Evolutionary conservation across 2,113 vertebrate genomes (phyloP), one percentile per base, ranked within the genome.

Genomic region (Porphyrio hochstetteri): DNA sequence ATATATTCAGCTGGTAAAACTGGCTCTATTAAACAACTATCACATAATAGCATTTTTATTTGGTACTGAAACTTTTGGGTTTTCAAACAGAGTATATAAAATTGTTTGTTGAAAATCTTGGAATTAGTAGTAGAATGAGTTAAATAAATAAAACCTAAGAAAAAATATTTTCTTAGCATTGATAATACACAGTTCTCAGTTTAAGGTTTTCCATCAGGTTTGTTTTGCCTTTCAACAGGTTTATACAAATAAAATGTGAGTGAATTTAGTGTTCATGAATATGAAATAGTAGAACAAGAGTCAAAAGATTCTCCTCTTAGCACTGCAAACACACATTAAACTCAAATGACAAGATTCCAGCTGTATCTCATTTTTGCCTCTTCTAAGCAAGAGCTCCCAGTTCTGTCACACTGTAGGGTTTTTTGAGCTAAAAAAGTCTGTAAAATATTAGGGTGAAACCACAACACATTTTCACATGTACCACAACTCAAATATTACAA

Each of bases 1-100:
- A 96, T 88, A 95, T 86, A 93, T 96, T 91, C 88, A 88, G 88
- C 46, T 83, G 67, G 82, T 87, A 82, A 91, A 85, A 92, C 81
- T 35, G 23, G 16, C 50, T 91, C 83, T 80, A 44, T 77, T 60
- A 48, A 94, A 64, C n/a, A 92, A 57, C 92, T 68, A 93, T 81
- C 88, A 81, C 65, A 95, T 28, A 92, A 88, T 61, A 44, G 53
- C 55, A 92, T 88, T 97, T 96, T 92, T 93, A 96, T 90, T 88
- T 95, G 28, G 71, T 55, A 90, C 75, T 52, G 80, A 79, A 44
- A 19, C 8, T 11, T 68, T 29, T 56, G 25, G 35, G 78, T 86
- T 88, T 35, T 61, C 17, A 7, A 86, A 70, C 52, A 21, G 56
- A 84, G 77, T 69, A 67, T 69, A 67, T 80, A 86, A 93, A 97